These are phyloP conservation scores for Cassiopea xamachana DNA, from an alignment of 30 jellyfish, hydroid and myxozoan genomes.

Conservation along the genomic window DNA sequence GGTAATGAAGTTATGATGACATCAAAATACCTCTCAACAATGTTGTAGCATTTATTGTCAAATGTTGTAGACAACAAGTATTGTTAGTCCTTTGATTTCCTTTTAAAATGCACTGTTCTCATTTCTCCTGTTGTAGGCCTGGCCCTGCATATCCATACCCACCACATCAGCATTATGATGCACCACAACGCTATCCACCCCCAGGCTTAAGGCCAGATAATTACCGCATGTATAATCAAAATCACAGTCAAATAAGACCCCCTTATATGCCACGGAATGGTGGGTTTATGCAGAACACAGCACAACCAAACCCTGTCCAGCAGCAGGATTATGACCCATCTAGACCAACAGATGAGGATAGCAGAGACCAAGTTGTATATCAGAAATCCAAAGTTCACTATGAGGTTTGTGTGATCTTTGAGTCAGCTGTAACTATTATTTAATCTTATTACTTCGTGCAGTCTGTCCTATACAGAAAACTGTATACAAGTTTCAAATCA, in stretches of 20 bases:
- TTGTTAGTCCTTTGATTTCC: too few species aligned
- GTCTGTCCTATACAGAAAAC: too few species aligned
- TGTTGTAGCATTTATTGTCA: too few species aligned
- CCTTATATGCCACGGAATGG: slow-evolving; percentile 26
- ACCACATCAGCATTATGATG: slow-evolving; percentile 28
- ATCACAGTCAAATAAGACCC: neutral
- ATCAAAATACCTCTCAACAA: too few species aligned
- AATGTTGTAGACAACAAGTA: too few species aligned
- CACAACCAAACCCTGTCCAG: slow-evolving; percentile 6
- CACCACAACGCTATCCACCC: slow-evolving; percentile 4
- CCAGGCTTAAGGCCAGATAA: slow-evolving; percentile 1
- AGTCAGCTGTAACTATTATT: too few species aligned
- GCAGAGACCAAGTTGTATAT: slow-evolving; percentile 13
- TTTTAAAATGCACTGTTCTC: neutral
- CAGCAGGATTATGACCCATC: slow-evolving; percentile 56
- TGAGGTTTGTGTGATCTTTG: slow-evolving; percentile 24
- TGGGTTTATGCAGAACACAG: slow-evolving; percentile 20
- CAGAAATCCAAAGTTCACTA: slow-evolving; percentile 54
- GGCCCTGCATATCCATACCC: slow-evolving; percentile 53
- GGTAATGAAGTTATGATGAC: too few species aligned
- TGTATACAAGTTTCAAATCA: too few species aligned
- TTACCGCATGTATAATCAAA: slow-evolving; percentile 32
- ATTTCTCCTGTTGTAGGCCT: slow-evolving; percentile 39
- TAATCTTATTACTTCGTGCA: too few species aligned
- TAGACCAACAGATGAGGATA: slow-evolving; percentile 53